These are phyloP conservation scores for Diaphora mendica DNA, from an alignment of 2,888 invertebrate genomes.

Conservation along the genomic window DNA sequence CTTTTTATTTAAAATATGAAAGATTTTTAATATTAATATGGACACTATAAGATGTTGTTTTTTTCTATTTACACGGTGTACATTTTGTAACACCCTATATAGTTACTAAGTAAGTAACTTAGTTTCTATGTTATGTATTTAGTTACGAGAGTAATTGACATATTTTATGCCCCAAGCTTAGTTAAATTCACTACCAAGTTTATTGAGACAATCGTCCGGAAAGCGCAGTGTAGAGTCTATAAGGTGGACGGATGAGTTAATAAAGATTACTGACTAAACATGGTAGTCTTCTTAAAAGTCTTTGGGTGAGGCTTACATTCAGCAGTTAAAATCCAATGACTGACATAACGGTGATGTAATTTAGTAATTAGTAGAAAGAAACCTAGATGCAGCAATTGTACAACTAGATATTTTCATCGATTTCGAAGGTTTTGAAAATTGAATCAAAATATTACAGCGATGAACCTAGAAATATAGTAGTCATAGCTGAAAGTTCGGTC, in stretches of 20 bases:
- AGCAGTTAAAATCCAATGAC: not conserved
- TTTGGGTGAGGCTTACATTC: too few species aligned
- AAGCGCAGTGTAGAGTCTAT: not conserved
- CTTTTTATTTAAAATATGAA: too few species aligned
- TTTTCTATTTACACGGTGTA: too few species aligned
- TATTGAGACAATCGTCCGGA: not conserved
- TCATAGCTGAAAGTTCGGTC: too few species aligned
- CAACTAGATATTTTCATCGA: too few species aligned
- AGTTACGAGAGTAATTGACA: not conserved
- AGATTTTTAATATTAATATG: too few species aligned
- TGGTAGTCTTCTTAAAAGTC: not conserved
- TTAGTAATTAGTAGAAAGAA: not conserved
- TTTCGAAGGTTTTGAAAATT: too few species aligned
- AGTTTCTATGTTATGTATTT: not conserved
- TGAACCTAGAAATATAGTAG: too few species aligned
- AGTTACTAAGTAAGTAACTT: not conserved
- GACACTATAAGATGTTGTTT: too few species aligned
- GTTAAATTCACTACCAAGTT: not conserved
- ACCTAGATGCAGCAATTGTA: too few species aligned
- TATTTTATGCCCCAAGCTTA: not conserved
- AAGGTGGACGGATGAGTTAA: not conserved
- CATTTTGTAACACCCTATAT: not conserved
- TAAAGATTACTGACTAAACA: not conserved
- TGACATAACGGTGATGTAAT: too few species aligned
- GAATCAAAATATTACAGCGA: too few species aligned